A percentile compares a stretch with the other conserved stretches of the same genome.
Conservation (phyloP, 1,140 invertebrate species). For the Neodiprion virginianus region DNA sequence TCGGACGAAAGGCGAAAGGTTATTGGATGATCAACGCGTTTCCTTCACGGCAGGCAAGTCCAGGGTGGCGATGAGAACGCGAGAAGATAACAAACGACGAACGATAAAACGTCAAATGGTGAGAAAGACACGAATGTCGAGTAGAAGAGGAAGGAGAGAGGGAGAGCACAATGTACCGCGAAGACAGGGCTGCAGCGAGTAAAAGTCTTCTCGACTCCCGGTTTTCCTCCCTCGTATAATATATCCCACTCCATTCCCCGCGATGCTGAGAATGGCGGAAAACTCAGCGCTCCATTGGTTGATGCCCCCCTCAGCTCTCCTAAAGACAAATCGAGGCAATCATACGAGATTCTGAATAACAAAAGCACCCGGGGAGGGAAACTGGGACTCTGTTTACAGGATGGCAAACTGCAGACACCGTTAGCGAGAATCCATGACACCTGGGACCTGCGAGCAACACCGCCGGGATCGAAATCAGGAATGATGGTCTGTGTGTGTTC, state of each 20-base stretch:
- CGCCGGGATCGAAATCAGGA: not conserved
- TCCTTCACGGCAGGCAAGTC: not conserved
- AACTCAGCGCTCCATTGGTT: constrained; percentile 13
- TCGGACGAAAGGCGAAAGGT: not conserved
- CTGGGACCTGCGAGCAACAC: constrained; percentile 18
- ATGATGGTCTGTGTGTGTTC: not conserved
- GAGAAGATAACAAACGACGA: not conserved
- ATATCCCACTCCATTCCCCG: not conserved
- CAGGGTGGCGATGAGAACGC: constrained; percentile 1
- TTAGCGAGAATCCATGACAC: constrained; percentile 29
- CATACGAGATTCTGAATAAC: constrained; percentile 30
- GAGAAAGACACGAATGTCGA: constrained; percentile 2
- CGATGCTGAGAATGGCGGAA: not conserved
- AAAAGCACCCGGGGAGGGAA: constrained; percentile 23
- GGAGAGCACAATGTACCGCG: constrained; percentile 1
- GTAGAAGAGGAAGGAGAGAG: not conserved
- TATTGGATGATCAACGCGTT: not conserved
- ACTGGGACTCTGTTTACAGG: constrained; percentile 24
- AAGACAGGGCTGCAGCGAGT: not conserved
- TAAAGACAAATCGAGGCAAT: constrained; percentile 30
- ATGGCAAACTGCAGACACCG: constrained; percentile 26
- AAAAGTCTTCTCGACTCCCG: not conserved
- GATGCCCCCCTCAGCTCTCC: constrained; percentile 8
- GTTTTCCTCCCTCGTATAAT: not conserved
- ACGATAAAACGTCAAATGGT: constrained; percentile 14